A percentile compares a stretch with the other conserved stretches of the same genome.
These are phyloP conservation scores for Malurus cyaneus DNA, from an alignment of 2,113 vertebrate species.

Conservation along the genomic window DNA sequence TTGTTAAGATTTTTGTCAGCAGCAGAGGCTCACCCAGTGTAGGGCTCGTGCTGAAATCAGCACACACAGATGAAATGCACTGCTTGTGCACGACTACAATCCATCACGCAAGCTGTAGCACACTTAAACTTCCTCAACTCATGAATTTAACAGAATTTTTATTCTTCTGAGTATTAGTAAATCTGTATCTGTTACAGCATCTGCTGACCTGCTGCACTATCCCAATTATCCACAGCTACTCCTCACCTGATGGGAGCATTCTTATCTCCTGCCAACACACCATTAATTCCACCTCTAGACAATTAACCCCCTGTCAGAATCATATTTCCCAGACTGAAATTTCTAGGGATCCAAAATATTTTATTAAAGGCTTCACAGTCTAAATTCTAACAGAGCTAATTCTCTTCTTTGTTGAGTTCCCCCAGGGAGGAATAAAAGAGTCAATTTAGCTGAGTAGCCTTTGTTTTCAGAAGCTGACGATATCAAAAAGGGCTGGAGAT, in stretches of 20 bases:
- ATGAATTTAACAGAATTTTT: not conserved
- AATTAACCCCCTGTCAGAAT: slow-evolving; percentile 17
- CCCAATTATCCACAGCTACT: not conserved
- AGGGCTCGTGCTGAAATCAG: not conserved
- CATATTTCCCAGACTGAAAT: not conserved
- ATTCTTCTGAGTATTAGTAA: not conserved
- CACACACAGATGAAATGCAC: not conserved
- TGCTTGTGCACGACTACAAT: not conserved
- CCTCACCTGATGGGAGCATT: not conserved
- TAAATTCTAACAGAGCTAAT: not conserved
- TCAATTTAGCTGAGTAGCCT: slow-evolving; percentile 28
- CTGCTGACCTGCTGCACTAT: not conserved
- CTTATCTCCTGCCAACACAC: slow-evolving; percentile 11
- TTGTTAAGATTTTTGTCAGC: not conserved
- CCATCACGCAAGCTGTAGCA: not conserved
- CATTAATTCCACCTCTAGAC: slow-evolving; percentile 9
- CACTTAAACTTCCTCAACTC: not conserved
- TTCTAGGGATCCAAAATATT: slow-evolving; percentile 25
- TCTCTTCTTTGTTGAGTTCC: not conserved
- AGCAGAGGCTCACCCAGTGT: not conserved
- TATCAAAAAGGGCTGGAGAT: slow-evolving; percentile 38
- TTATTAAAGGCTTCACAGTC: not conserved
- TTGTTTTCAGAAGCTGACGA: slow-evolving; percentile 23
- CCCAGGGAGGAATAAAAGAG: slow-evolving; percentile 18
- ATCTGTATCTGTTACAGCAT: slow-evolving; percentile 9